These are phyloP conservation scores for Cirrhinus molitorella DNA, from an alignment of 2,797 vertebrate genomes.

Conservation along the genomic window DNA sequence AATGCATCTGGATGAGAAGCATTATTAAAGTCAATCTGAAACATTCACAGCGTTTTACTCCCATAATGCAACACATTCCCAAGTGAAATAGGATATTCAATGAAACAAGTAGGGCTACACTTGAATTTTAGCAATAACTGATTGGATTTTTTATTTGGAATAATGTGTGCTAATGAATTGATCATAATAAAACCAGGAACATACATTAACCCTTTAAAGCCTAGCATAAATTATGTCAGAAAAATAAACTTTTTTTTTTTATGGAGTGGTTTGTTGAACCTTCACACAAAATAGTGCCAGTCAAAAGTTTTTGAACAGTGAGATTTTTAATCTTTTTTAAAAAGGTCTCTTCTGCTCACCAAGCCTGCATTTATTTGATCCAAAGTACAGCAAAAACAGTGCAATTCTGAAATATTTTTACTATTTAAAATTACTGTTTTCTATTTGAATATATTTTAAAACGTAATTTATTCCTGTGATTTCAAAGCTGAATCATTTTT, in stretches of 20 bases:
- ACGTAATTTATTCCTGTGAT: no score
- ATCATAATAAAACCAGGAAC: not conserved
- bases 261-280: not conserved
- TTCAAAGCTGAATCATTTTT: no score
- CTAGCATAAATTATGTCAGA: not conserved
- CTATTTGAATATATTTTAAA: no score
- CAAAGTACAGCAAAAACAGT: no score
- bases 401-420: no score
- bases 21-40: not conserved
- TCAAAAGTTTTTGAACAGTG: no score
- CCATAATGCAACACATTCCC: not conserved
- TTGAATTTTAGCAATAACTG: not conserved
- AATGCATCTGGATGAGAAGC: conserved; percentile 13
- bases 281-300: not conserved
- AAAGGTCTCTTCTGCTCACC: no score
- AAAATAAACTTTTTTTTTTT: not conserved
- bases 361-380: no score
- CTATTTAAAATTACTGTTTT: no score
- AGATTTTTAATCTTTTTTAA: no score
- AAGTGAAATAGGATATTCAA: not conserved
- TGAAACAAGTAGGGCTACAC: not conserved
- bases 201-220: not conserved
- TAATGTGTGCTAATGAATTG: not conserved
- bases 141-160: not conserved
- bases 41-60: not conserved